Conservation (phyloP, 2,888 invertebrate genomes). For the Timandra comae region DNA sequence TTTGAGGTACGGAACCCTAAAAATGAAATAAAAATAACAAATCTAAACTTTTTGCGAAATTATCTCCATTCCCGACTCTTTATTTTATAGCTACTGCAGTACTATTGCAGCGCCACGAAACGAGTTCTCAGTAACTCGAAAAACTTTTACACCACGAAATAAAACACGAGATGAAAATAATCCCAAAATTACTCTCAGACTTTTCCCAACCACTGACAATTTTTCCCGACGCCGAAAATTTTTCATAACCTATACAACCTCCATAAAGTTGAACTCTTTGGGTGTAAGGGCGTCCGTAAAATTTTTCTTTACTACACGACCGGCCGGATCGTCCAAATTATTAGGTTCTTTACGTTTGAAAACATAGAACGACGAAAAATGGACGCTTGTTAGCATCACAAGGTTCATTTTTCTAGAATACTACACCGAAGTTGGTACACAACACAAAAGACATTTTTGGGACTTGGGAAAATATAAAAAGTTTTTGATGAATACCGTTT, state of each 20-base stretch:
- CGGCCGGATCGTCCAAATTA: slow-evolving; percentile 22
- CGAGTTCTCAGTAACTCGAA: slow-evolving; percentile 11
- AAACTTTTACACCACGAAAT: slow-evolving; percentile 24
- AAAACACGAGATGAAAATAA: slow-evolving; percentile 26
- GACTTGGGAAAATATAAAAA: too few species aligned
- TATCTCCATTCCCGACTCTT: too few species aligned
- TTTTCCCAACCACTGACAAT: slow-evolving; percentile 30
- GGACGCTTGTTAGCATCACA: slow-evolving; percentile 15
- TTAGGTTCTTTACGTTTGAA: slow-evolving; percentile 17
- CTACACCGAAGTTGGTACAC: too few species aligned
- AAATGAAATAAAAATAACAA: neutral
- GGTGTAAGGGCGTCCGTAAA: slow-evolving; percentile 37
- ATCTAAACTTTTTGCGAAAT: too few species aligned
- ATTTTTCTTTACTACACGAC: slow-evolving; percentile 37
- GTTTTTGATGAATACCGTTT: too few species aligned
- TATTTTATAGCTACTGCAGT: slow-evolving; percentile 7
- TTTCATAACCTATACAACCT: slow-evolving; percentile 40
- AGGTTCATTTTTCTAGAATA: slow-evolving; percentile 10
- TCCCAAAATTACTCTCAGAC: slow-evolving; percentile 25
- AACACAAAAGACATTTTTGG: too few species aligned
- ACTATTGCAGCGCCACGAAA: slow-evolving; percentile 10
- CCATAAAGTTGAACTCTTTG: slow-evolving; percentile 40
- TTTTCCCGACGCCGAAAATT: slow-evolving; percentile 28
- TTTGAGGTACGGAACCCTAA: neutral
- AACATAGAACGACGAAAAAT: slow-evolving; percentile 18